phyloP scores from a whole-genome alignment of 2,113 vertebrate genomes.

The Anthoscopus minutus region DNA sequence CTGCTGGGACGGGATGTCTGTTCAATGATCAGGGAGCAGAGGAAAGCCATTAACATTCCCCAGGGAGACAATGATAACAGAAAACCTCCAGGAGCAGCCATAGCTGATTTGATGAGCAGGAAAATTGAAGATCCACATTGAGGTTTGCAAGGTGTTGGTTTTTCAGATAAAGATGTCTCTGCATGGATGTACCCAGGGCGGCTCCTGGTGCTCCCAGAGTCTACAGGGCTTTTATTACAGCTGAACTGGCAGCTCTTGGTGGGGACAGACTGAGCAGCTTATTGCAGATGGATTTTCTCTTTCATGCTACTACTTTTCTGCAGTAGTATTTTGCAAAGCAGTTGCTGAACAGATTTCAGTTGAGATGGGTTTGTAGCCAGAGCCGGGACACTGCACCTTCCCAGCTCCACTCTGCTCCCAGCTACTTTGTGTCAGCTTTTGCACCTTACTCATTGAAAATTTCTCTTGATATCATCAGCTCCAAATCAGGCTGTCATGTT shows the following conservation, averaged over 20 bases:
- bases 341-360: background rate
- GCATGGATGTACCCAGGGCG: rapidly evolving
- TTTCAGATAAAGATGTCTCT: background rate
- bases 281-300: background rate
- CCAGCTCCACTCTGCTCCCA: background rate
- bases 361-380: background rate
- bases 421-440: background rate
- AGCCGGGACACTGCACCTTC: background rate
- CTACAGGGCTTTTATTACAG: background rate
- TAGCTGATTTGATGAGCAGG: background rate
- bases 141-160: background rate
- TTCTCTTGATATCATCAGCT: background rate
- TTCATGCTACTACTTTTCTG: background rate
- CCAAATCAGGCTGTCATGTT: background rate
- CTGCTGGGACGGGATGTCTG: background rate
- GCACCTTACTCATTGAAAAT: background rate
- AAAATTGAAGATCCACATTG: background rate
- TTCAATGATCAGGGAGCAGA: background rate
- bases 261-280: background rate
- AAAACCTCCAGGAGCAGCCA: background rate
- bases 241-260: background rate
- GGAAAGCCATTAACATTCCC: background rate
- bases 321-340: background rate
- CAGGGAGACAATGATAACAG: background rate
- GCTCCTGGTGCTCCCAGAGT: background rate